Percentiles rank a stretch among this genome's conserved stretches.
Conservation (phyloP, 2,888 invertebrate genomes). For the Cordilura impudica region DNA sequence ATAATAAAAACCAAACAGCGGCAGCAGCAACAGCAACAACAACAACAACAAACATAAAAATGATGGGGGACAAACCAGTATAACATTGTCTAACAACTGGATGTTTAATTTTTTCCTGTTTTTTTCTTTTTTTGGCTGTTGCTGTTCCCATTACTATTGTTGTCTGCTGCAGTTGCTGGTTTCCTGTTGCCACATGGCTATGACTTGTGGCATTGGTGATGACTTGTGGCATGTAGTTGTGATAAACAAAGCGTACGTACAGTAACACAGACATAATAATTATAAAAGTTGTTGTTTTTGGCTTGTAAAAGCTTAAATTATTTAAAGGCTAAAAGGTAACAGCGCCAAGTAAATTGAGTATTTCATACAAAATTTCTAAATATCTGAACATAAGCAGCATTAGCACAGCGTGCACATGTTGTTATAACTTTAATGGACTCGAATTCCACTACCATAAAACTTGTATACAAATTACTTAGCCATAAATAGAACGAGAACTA, state of each 20-base stretch:
- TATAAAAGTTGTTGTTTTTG: constrained; percentile 36
- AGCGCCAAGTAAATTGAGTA: too few relatives aligned
- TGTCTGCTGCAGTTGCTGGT: constrained; percentile 46
- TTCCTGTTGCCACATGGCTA: constrained; percentile 58
- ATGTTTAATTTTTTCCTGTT: constrained; percentile 7
- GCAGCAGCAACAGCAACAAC: background rate
- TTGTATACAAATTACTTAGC: too few relatives aligned
- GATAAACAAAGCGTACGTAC: constrained; percentile 16
- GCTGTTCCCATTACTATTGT: constrained; percentile 14
- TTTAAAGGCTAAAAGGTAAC: constrained; percentile 38
- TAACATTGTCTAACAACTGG: constrained; percentile 57
- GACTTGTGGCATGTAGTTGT: constrained; percentile 62
- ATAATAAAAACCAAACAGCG: constrained; percentile 65
- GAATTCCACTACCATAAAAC: background rate
- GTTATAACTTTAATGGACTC: background rate
- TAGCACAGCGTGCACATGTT: background rate
- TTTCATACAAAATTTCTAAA: too few relatives aligned
- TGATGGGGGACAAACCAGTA: constrained; percentile 50
- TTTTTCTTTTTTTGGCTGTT: background rate
- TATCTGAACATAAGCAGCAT: too few relatives aligned
- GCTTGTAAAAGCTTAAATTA: constrained; percentile 39
- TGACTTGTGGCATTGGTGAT: constrained; percentile 62
- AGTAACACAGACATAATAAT: background rate
- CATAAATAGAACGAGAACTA: too few relatives aligned
- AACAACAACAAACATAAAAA: constrained; percentile 26